Base-by-base conservation (phyloP, 2,888 invertebrate species). In the Dascillus cervinus region DNA sequence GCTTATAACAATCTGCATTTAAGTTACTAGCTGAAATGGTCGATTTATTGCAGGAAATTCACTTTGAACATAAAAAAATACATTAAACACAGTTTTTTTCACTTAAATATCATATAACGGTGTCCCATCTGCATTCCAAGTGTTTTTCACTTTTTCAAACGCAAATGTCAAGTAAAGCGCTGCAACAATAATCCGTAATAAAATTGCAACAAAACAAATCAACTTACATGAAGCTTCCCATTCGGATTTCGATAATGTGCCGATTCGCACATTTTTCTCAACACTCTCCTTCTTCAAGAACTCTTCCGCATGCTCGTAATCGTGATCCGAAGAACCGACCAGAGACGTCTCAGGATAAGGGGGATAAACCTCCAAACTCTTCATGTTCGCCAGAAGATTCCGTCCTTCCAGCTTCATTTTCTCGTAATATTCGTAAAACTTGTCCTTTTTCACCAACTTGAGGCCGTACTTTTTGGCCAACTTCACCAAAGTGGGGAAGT, bases 141-240 rank as follows among this genome's bases (percentile, higher is more conserved):
- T 69, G 39, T 70, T 71, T 58, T 79, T 79, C 47, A 75, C 73
- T 64, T 90, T 91, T 65, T 79, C 77, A 58, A 91, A 91, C 27
- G 77, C 84, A 71, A 89, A 89, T 4, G 82, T 81, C 56, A 82
- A 70, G 60, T 91, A 91, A 19, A 91, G 62, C 29, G 83, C 85
- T 85, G 65, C 45, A 17, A 4, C 17, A 17, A 17, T 26, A 12
- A 11, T 13, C 4, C 8, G 5, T 6, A 9, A 4, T 8, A 10
- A 28, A 11, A 12, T 5, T 17, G 23, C 13, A 33, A 11, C 33
- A 30, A 32, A 39, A 28, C 26, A 24, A 34, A 27, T 22, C 25
- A 19, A 77, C 83, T 79, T 69, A 91, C 91, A 83, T 43, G 82
- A 78, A 39, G 86, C 91, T 67, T 95, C 92, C 95, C 95, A 95